Evolutionary conservation across 2,888 invertebrate genomes (phyloP).

Genomic region (Drosophila melanosoma): DNA sequence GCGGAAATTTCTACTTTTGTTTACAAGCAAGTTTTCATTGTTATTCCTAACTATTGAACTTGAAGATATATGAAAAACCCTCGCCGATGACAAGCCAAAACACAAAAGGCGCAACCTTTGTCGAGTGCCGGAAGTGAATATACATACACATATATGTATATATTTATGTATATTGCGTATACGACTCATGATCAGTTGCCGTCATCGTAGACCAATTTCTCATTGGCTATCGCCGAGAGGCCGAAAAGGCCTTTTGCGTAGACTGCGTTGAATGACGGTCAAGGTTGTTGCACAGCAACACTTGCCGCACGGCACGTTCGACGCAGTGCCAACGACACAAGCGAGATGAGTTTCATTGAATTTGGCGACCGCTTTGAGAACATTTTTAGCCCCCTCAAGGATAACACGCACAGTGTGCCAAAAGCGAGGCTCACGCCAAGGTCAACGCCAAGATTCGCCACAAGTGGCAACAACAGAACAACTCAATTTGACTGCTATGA

Average conservation of each 20-base stretch:
- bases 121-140: constrained; percentile 68
- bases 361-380: constrained; percentile 56
- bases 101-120: constrained; percentile 41
- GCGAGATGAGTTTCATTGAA: constrained; percentile 56
- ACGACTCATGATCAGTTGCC: constrained; percentile 48
- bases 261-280: constrained; percentile 72
- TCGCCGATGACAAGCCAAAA: constrained; percentile 25
- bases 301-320: constrained; percentile 76
- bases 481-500: constrained; percentile 43
- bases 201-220: constrained; percentile 44
- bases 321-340: constrained; percentile 25
- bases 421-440: constrained; percentile 58
- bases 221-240: constrained; percentile 36
- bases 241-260: constrained; percentile 44
- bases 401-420: constrained; percentile 72
- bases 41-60: constrained; percentile 55
- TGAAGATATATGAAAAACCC: constrained; percentile 62
- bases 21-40: neutral
- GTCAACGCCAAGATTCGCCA: constrained; percentile 56
- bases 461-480: constrained; percentile 40
- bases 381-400: constrained; percentile 76
- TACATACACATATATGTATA: constrained; percentile 31
- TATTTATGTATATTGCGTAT: constrained; percentile 48
- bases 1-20: constrained; percentile 73
- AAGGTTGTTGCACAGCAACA: constrained; percentile 53